phyloP scores from a whole-genome alignment of 1,140 invertebrate species.

The Lepidurus arcticus region DNA sequence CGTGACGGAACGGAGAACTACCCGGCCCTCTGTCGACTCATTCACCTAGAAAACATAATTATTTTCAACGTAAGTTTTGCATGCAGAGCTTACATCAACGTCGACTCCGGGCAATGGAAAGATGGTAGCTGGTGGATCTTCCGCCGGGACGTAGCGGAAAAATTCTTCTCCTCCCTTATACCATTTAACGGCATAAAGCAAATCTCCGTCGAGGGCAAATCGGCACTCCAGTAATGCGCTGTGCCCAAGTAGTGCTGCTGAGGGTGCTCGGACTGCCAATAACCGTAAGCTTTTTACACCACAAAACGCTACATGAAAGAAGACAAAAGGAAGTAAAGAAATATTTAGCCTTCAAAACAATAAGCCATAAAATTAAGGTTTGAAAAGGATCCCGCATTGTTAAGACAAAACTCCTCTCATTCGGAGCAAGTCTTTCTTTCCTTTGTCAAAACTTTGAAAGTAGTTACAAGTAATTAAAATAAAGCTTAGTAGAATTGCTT shows the following conservation, averaged over 20 bases:
- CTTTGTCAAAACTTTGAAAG: background rate
- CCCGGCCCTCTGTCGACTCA: slow-evolving; percentile 55
- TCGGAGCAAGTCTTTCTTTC: background rate
- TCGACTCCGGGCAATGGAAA: slow-evolving; percentile 60
- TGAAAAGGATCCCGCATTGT: background rate
- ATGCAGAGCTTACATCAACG: slow-evolving; percentile 64
- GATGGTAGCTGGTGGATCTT: slow-evolving; percentile 57
- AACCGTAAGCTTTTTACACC: slow-evolving; percentile 10
- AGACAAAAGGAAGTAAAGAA: background rate
- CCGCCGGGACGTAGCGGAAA: slow-evolving; percentile 65
- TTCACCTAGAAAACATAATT: slow-evolving; percentile 47
- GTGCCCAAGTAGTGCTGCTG: slow-evolving; percentile 48
- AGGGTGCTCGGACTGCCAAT: slow-evolving; percentile 28
- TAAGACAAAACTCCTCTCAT: background rate
- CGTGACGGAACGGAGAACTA: slow-evolving; percentile 61
- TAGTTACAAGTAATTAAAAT: slow-evolving; percentile 10
- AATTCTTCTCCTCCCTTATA: slow-evolving; percentile 72
- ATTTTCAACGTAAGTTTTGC: background rate
- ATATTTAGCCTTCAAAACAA: background rate
- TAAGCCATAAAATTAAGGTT: background rate
- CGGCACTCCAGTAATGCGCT: slow-evolving; percentile 65
- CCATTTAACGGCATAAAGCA: slow-evolving; percentile 79
- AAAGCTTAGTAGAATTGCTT: background rate
- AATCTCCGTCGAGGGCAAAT: slow-evolving; percentile 69
- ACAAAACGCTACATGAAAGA: background rate